Base-by-base conservation (phyloP, 30 jellyfish, hydroid and myxozoan genomes). In the Cassiopea xamachana region DNA sequence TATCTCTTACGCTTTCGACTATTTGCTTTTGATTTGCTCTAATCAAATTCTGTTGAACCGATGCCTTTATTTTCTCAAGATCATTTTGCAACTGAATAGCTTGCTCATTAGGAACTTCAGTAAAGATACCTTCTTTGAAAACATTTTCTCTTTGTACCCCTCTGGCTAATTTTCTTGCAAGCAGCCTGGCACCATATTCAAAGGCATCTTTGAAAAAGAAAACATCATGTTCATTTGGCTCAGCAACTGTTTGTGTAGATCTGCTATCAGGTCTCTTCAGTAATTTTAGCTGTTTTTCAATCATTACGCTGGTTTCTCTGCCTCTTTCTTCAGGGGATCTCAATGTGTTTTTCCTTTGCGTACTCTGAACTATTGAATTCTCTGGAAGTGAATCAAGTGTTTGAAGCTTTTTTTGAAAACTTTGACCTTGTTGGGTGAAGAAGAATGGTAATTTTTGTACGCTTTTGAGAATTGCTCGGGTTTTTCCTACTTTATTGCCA, bases 151-250 rank as follows among this genome's bases (percentile, higher is more conserved):
- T 58, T 16, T 62, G 39, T 15, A 16, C 85, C 7, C 44, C 85
- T 48, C 27, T 49, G 70, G 55, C 17, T 64, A 84, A 45, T 47
- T 84, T 84, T 55, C 43, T 47, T 17, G 92, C 85, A 12, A 84
- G 60, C 1, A 59, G 39, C 18, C 83, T 50, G 16, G 92, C 71
- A 18, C 92, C 92, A 58, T 61, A 84, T 10, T 84, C 92, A 84
- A 84, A 84, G 7, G 92, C 92, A 50, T 84, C 92, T 43, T 84
- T 84, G 85, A 84, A 84, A 47, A 84, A 84, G 77, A 69, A 84
- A 68, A 84, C 7, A 60, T 84, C 92, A 9, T 69, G 44, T 5
- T 73, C 92, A 44, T 79, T 84, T 14, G 92, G 92, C 18, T 16
- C 6, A 19, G 49, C 12, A 48, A 78, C 51, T 14, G 19, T 72